Evolutionary conservation across 2,113 vertebrate species (phyloP).

Genomic region (Caranx ignobilis): DNA sequence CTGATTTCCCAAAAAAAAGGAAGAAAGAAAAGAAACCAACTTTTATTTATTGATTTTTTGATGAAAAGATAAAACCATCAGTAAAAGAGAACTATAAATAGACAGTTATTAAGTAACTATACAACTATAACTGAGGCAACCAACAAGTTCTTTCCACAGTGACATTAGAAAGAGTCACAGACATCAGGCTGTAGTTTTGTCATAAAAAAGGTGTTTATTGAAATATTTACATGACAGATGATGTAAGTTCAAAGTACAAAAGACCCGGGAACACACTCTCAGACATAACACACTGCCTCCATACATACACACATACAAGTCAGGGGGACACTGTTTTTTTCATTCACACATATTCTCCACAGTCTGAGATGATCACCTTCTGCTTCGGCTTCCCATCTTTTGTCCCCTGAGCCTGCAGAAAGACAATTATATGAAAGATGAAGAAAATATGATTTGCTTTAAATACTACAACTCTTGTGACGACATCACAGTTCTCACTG

Average conservation of each 20-base stretch:
- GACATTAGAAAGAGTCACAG: background rate
- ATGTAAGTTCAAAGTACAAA: slow-evolving; percentile 44
- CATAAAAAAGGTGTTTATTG: slow-evolving; percentile 78
- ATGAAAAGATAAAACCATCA: too few species aligned
- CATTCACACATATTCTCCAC: slow-evolving; percentile 90
- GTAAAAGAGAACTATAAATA: background rate
- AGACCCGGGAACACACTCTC: slow-evolving; percentile 15
- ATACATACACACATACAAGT: background rate
- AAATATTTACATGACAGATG: slow-evolving; percentile 83
- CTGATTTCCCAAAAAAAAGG: too few species aligned
- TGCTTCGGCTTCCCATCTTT: slow-evolving; percentile 96
- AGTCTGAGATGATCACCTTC: slow-evolving; percentile 96
- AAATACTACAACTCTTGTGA: too few species aligned
- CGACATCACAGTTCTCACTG: background rate
- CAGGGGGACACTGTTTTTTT: background rate
- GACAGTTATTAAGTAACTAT: background rate
- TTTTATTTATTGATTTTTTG: too few species aligned
- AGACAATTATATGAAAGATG: slow-evolving; percentile 1
- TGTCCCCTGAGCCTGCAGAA: slow-evolving; percentile 89
- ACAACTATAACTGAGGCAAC: background rate
- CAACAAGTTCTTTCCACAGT: background rate
- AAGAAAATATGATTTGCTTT: too few species aligned
- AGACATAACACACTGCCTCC: slow-evolving; percentile 21
- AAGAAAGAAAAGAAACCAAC: too few species aligned
- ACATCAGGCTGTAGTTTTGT: slow-evolving; percentile 22